Conservation (phyloP, 2,888 invertebrate species). For the Andrena bicolor region DNA sequence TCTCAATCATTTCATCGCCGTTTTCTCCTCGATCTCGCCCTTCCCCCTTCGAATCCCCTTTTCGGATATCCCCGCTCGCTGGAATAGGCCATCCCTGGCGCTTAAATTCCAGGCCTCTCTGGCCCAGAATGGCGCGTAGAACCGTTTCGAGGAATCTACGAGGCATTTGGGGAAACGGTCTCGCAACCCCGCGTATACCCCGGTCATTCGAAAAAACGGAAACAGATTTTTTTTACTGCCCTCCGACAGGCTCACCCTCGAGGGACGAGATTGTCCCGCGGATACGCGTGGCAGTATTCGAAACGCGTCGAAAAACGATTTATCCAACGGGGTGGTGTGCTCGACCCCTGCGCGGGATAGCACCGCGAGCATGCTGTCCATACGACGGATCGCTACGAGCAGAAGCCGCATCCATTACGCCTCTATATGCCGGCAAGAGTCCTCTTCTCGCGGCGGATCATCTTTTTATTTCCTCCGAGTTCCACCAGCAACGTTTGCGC, state of each 20-base stretch:
- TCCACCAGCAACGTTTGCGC: conserved; percentile 31
- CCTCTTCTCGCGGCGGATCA: conserved; percentile 55
- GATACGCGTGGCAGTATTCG: conserved; percentile 63
- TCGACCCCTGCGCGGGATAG: conserved; percentile 32
- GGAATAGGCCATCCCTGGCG: neutral
- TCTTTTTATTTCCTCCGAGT: conserved; percentile 53
- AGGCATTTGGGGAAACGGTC: conserved; percentile 55
- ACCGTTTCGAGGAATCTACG: conserved; percentile 5
- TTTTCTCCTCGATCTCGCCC: neutral
- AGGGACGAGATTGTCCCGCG: conserved; percentile 41
- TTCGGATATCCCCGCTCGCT: conserved; percentile 13
- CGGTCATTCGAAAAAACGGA: conserved; percentile 65
- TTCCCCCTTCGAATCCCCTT: neutral
- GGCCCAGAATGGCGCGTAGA: neutral
- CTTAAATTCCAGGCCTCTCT: conserved; percentile 4
- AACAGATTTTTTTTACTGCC: conserved; percentile 78
- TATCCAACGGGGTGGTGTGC: conserved; percentile 56
- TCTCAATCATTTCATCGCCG: neutral
- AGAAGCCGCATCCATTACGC: conserved; percentile 73
- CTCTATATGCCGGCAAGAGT: conserved; percentile 50
- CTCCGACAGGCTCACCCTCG: conserved; percentile 47
- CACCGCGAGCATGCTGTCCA: conserved; percentile 19
- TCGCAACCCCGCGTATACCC: conserved; percentile 44
- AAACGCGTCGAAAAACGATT: conserved; percentile 76
- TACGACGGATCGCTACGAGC: conserved; percentile 42